Evolutionary conservation across 1,140 invertebrate genomes (phyloP).

Genomic region (Saccostrea echinata): DNA sequence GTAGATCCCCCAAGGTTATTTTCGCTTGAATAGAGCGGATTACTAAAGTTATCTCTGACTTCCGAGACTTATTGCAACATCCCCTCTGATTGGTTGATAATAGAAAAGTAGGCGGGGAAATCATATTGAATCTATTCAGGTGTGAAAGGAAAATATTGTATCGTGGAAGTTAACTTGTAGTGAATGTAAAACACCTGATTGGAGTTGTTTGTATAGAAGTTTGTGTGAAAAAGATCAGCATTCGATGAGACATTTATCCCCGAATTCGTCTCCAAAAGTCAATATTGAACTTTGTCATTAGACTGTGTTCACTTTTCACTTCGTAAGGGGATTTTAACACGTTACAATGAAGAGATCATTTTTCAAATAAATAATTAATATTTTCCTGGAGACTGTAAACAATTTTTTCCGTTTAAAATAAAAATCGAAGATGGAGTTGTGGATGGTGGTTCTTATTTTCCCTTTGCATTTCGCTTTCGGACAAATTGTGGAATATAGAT

Average conservation of each 20-base stretch:
- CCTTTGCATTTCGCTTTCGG: background rate
- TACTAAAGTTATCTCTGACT: background rate
- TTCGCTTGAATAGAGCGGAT: conserved; percentile 20
- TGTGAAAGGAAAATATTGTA: conserved; percentile 39
- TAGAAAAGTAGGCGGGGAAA: background rate
- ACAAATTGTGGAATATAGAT: conserved; percentile 15
- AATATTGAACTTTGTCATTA: conserved; percentile 38
- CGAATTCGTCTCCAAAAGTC: conserved; percentile 27
- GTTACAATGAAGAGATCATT: conserved; percentile 27
- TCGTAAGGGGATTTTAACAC: background rate
- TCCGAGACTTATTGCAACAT: conserved; percentile 3
- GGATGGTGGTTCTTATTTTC: background rate
- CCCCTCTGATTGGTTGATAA: background rate
- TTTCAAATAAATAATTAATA: conserved; percentile 32
- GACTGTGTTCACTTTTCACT: background rate
- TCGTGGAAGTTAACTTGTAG: conserved; percentile 38
- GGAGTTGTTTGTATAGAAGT: conserved; percentile 29
- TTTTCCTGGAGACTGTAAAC: background rate
- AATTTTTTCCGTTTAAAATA: background rate
- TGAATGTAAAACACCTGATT: conserved; percentile 37
- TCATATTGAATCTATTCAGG: conserved; percentile 18
- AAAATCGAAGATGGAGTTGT: background rate
- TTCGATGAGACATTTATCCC: conserved; percentile 36
- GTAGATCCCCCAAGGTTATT: background rate
- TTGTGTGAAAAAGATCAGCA: conserved; percentile 35